phyloP scores from a whole-genome alignment of 2,113 vertebrate genomes.

The Chelonoidis abingdonii region DNA sequence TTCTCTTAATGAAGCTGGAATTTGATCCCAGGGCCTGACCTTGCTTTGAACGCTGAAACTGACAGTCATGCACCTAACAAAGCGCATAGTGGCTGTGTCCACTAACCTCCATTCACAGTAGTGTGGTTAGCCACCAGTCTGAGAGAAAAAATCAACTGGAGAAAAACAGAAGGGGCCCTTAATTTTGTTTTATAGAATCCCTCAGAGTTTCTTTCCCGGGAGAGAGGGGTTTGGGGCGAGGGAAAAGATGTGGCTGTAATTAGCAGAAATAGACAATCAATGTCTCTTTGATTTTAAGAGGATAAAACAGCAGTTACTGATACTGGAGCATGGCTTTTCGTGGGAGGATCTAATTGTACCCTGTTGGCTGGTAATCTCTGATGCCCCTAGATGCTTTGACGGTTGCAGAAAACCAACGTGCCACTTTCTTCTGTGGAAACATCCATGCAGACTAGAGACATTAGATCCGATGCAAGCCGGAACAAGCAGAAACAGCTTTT shows the following conservation, averaged over 20 bases:
- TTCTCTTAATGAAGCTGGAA: neutral
- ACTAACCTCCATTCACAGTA: neutral
- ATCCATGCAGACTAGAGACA: neutral
- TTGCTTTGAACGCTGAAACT: neutral
- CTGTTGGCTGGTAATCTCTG: neutral
- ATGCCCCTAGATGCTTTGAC: neutral
- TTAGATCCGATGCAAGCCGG: neutral
- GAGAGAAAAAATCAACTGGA: neutral
- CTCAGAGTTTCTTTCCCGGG: neutral
- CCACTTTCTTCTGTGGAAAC: neutral
- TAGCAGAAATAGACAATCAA: neutral
- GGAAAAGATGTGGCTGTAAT: neutral
- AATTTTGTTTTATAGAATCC: neutral
- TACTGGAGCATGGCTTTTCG: neutral
- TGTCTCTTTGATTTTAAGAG: neutral
- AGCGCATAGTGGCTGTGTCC: neutral
- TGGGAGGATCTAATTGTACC: neutral
- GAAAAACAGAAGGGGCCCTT: neutral
- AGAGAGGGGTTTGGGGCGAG: rapidly evolving
- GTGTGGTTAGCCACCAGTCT: neutral
- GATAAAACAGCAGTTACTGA: neutral
- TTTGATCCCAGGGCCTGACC: neutral
- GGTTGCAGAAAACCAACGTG: neutral
- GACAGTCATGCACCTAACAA: neutral
- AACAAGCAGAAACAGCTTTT: neutral